These are phyloP conservation scores for Diabrotica undecimpunctata DNA, from an alignment of 1,140 invertebrate genomes.

Conservation along the genomic window DNA sequence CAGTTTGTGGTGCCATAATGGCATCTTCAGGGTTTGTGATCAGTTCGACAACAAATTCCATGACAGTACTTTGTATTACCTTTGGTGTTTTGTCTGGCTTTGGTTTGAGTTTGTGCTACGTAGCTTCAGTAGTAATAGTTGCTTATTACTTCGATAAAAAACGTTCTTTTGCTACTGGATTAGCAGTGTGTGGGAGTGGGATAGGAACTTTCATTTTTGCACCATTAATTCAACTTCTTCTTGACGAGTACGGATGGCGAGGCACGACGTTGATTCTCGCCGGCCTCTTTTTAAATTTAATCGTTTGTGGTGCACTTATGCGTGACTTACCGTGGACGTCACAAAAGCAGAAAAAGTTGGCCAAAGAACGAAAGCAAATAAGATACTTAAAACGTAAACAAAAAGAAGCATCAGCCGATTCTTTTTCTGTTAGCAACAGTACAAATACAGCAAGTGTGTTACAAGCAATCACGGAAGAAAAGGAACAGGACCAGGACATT, in stretches of 20 bases:
- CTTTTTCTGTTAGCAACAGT: constrained; percentile 65
- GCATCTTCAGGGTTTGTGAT: constrained; percentile 77
- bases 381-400: constrained; percentile 58
- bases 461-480: constrained; percentile 42
- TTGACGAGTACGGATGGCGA: constrained; percentile 80
- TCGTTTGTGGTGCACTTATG: constrained; percentile 83
- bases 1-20: constrained; percentile 75
- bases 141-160: constrained; percentile 94
- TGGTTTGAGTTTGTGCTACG: constrained; percentile 82
- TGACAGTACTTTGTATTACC: constrained; percentile 77
- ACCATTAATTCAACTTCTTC: constrained; percentile 72
- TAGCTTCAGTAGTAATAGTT: constrained; percentile 88
- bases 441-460: constrained; percentile 58
- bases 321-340: constrained; percentile 74
- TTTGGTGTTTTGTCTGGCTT: constrained; percentile 84
- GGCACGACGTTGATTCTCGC: constrained; percentile 78
- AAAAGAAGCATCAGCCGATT: constrained; percentile 54
- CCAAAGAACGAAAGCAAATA: constrained; percentile 58
- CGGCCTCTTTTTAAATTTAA: constrained; percentile 81
- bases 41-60: constrained; percentile 71
- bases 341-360: constrained; percentile 59
- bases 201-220: constrained; percentile 90
- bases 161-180: constrained; percentile 86
- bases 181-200: constrained; percentile 87
- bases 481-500: constrained; percentile 34